A percentile compares a stretch with the other conserved stretches of the same genome.
Conservation (phyloP, 37 sponge, comb jelly and placozoan species). For the Hormiphora californensis region DNA sequence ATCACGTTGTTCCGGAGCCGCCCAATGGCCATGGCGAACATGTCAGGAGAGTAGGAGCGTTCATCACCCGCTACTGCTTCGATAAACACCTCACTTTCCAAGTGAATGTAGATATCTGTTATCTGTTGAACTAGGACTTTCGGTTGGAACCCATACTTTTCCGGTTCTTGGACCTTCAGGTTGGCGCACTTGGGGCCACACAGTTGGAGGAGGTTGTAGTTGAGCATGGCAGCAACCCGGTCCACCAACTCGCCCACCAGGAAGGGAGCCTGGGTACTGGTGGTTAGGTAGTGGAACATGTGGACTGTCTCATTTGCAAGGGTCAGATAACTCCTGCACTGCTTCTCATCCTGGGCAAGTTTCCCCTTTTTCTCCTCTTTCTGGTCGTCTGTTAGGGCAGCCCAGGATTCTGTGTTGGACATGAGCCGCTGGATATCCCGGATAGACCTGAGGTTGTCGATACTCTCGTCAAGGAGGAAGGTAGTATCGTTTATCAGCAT, state of each 20-base stretch:
- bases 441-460: constrained; percentile 82
- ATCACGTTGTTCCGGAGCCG: constrained; percentile 28
- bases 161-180: constrained; percentile 81
- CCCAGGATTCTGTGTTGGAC: constrained; percentile 67
- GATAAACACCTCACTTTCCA: constrained; percentile 67
- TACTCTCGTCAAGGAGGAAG: constrained; percentile 86
- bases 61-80: constrained; percentile 82
- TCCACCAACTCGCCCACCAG: constrained; percentile 67
- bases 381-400: constrained; percentile 63
- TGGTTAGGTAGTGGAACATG: constrained; percentile 79
- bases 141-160: constrained; percentile 83
- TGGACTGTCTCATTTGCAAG: constrained; percentile 76
- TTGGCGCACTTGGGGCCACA: constrained; percentile 87
- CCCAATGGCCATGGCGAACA: constrained; percentile 56
- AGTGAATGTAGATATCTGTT: constrained; percentile 87
- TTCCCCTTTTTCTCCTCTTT: constrained; percentile 63
- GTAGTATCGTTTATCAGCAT: constrained; percentile 97
- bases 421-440: constrained; percentile 86
- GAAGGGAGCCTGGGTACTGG: constrained; percentile 70
- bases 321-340: constrained; percentile 88
- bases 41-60: constrained; percentile 78
- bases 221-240: constrained; percentile 81
- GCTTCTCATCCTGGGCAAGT: constrained; percentile 79
- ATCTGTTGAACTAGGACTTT: constrained; percentile 70
- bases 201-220: constrained; percentile 87